A percentile compares a stretch with the other conserved stretches of the same genome.
These are phyloP conservation scores for Oryzias sinensis DNA, from an alignment of 2,797 vertebrate species.

Conservation along the genomic window DNA sequence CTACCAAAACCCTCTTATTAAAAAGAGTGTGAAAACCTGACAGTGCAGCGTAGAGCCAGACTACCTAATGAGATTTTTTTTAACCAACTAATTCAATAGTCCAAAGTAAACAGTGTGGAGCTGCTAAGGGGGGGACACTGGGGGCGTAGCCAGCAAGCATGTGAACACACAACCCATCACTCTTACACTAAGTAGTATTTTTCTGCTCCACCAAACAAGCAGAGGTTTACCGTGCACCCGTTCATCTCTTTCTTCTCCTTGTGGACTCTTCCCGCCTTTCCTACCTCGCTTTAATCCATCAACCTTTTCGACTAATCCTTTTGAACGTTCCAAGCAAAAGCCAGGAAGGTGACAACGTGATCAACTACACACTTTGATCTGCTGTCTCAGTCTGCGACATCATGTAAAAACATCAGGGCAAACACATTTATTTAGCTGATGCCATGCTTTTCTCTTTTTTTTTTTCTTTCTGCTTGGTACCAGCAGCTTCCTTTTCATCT, in stretches of 20 bases:
- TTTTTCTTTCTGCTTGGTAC: constrained; percentile 31
- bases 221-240: constrained; percentile 55
- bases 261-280: constrained; percentile 49
- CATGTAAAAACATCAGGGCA: constrained; percentile 62
- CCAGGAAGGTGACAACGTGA: constrained; percentile 60
- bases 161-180: constrained; percentile 57
- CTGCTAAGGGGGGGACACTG: constrained; percentile 37
- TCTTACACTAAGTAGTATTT: constrained; percentile 63
- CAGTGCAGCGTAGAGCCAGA: constrained; percentile 44
- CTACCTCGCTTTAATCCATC: constrained; percentile 74
- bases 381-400: constrained; percentile 48
- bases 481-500: constrained; percentile 20
- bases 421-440: constrained; percentile 60
- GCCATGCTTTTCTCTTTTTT: constrained; percentile 32
- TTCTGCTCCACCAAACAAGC: constrained; percentile 49
- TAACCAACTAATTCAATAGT: constrained; percentile 75
- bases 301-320: constrained; percentile 72
- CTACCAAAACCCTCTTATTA: constrained; percentile 65
- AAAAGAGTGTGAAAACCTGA: constrained; percentile 59
- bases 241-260: constrained; percentile 54
- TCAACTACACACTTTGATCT: constrained; percentile 74
- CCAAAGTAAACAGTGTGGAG: constrained; percentile 67
- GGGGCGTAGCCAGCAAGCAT: constrained; percentile 43
- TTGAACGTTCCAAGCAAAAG: constrained; percentile 74
- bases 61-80: constrained; percentile 74